Evolutionary conservation across 1,140 invertebrate genomes (phyloP).

Genomic region (Belonocnema kinseyi): DNA sequence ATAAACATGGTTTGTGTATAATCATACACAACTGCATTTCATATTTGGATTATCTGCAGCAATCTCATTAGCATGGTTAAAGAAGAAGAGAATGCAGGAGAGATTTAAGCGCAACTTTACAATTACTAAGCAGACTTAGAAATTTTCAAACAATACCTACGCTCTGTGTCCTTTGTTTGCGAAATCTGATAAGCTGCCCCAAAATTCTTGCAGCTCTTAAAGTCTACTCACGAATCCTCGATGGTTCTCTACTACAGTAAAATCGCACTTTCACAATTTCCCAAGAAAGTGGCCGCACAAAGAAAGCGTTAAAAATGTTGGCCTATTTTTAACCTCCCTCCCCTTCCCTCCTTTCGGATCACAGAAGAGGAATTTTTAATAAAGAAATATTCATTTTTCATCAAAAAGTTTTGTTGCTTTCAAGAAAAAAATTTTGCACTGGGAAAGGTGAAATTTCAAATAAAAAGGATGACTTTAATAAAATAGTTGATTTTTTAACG

Average conservation of each 20-base stretch:
- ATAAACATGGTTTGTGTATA: constrained; percentile 1
- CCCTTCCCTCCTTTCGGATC: no score
- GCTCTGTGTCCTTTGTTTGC: constrained; percentile 50
- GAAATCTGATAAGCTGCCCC: constrained; percentile 48
- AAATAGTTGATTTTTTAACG: no score
- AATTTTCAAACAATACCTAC: constrained; percentile 48
- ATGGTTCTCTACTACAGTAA: constrained; percentile 37
- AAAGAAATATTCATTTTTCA: no score
- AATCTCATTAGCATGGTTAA: constrained; percentile 38
- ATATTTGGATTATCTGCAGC: constrained; percentile 19
- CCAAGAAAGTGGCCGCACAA: constrained; percentile 32
- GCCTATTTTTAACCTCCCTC: no score
- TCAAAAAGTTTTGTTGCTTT: no score
- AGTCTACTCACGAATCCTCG: constrained; percentile 49
- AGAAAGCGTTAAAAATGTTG: background rate
- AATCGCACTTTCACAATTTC: constrained; percentile 46
- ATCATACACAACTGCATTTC: constrained; percentile 16
- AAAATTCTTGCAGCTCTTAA: constrained; percentile 52
- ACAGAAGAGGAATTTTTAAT: no score
- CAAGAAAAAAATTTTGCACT: no score
- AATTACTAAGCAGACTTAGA: constrained; percentile 49
- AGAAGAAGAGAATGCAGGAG: constrained; percentile 42
- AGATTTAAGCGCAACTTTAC: constrained; percentile 36
- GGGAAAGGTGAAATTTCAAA: no score
- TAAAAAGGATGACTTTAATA: no score